Percentiles rank a stretch among this genome's conserved stretches.
These are phyloP conservation scores for Sylvicola cinctus DNA, from an alignment of 2,888 invertebrate genomes.

Conservation along the genomic window DNA sequence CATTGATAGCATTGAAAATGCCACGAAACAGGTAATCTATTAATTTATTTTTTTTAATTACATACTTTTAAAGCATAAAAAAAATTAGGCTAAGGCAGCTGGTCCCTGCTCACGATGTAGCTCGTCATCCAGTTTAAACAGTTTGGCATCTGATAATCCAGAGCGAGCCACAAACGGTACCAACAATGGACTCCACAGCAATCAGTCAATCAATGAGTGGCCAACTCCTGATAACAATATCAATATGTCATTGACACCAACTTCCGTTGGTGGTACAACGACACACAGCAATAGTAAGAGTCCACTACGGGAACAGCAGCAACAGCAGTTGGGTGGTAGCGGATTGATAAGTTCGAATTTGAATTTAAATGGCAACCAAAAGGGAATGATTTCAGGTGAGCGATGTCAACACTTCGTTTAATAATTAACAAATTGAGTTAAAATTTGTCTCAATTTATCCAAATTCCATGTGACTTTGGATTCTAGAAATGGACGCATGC, in stretches of 20 bases:
- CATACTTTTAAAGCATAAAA: not conserved
- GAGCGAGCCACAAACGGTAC: not conserved
- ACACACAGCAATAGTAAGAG: constrained; percentile 18
- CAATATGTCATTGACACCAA: no score
- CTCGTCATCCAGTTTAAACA: constrained; percentile 39
- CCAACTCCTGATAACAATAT: no score
- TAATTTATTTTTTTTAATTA: not conserved
- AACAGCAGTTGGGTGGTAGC: constrained; percentile 8
- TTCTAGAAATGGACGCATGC: no score
- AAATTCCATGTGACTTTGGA: no score
- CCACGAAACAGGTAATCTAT: constrained; percentile 11
- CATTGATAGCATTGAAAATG: constrained; percentile 80
- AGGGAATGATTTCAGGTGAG: constrained; percentile 10
- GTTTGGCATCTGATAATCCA: constrained; percentile 27
- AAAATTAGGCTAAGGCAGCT: constrained; percentile 4
- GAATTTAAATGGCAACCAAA: constrained; percentile 10
- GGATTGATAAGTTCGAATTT: constrained; percentile 12
- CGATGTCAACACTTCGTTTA: not conserved
- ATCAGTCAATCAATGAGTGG: no score
- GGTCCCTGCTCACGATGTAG: constrained; percentile 30
- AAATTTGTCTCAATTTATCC: no score
- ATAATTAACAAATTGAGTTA: no score
- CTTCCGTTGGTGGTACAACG: no score
- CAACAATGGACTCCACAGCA: constrained; percentile 1
- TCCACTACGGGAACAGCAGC: constrained; percentile 27